Evolutionary conservation across 2,888 invertebrate genomes (phyloP), one percentile per base, ranked within the genome.

Genomic region (Deilephila porcellus): DNA sequence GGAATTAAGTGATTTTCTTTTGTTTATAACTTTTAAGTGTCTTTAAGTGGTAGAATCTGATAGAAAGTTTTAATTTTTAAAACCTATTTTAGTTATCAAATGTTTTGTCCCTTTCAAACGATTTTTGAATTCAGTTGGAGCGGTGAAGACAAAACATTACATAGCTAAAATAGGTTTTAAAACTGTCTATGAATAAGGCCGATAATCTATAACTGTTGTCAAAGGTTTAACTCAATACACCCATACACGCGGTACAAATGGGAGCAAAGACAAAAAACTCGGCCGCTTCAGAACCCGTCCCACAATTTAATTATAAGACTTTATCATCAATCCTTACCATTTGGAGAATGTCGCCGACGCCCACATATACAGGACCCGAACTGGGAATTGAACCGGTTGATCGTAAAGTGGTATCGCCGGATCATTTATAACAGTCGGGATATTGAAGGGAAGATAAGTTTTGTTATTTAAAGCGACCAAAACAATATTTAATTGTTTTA

Each of bases 261-360:
- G 7, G 67, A 67, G 45, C 52, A 67, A 52, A 34, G 7, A 25
- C 20, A 67, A 67, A 67, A 67, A 67, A 67, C 67, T 25, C 52
- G 25, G 17, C 45, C 70, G 64, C 11, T 32, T 62, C 56, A n/a
- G 45, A 62, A 71, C 71, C 62, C 67, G 73, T 73, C 72, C 32
- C 52, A 73, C 74, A 74, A 71, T 74, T 72, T 75, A 75, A 75
- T 75, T 75, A 71, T 71, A 25, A 25, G 52, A 52, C 52, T 52
- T 67, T 67, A 67, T 52, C 67, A 74, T 72, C 80, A 81, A 80
- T 76, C 77, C 79, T 79, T 83, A 79, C 80, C 81, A 81, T 88
- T 87, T 88, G 81, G 84, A 86, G 91, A 91, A 89, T 88, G 90
- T 83, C 77, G 90, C 85, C 83, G 80, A 83, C 89, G 85, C 88